Conservation (phyloP, 23 tunicate genomes). For the Ciona savignyi region DNA sequence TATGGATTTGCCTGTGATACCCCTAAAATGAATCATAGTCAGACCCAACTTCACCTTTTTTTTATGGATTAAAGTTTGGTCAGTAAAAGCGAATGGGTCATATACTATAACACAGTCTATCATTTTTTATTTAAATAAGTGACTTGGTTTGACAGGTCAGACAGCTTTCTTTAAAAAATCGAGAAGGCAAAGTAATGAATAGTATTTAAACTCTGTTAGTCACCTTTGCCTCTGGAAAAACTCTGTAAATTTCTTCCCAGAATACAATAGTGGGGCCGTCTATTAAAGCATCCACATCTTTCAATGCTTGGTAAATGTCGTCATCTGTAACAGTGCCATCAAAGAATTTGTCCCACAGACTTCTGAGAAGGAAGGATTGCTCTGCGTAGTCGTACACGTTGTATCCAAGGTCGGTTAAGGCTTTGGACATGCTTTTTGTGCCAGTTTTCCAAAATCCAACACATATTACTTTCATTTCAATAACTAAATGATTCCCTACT, state of each 20-base stretch:
- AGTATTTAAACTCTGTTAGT: neutral
- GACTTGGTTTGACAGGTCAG: too few relatives aligned
- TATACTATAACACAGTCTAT: too few relatives aligned
- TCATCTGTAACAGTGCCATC: slow-evolving; percentile 67
- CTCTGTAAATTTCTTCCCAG: slow-evolving; percentile 69
- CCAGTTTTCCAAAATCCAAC: slow-evolving; percentile 92
- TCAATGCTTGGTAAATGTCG: slow-evolving; percentile 46
- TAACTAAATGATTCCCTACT: too few relatives aligned
- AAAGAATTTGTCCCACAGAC: slow-evolving; percentile 52
- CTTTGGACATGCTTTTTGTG: slow-evolving; percentile 59
- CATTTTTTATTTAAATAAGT: too few relatives aligned
- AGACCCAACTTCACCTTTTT: too few relatives aligned
- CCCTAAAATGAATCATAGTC: too few relatives aligned
- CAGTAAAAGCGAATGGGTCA: too few relatives aligned
- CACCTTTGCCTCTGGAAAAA: slow-evolving; percentile 70
- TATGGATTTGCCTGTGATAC: too few relatives aligned
- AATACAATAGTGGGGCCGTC: slow-evolving; percentile 74
- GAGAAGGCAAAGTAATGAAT: too few relatives aligned
- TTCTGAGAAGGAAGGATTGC: slow-evolving; percentile 16
- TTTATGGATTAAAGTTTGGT: too few relatives aligned
- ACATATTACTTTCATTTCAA: slow-evolving; percentile 62
- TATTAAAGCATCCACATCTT: slow-evolving; percentile 74
- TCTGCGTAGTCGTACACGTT: slow-evolving; percentile 72
- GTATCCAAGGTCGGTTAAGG: slow-evolving; percentile 53
- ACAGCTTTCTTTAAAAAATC: too few relatives aligned